Conservation (phyloP, 2,888 invertebrate species). For the Plusia festucae region DNA sequence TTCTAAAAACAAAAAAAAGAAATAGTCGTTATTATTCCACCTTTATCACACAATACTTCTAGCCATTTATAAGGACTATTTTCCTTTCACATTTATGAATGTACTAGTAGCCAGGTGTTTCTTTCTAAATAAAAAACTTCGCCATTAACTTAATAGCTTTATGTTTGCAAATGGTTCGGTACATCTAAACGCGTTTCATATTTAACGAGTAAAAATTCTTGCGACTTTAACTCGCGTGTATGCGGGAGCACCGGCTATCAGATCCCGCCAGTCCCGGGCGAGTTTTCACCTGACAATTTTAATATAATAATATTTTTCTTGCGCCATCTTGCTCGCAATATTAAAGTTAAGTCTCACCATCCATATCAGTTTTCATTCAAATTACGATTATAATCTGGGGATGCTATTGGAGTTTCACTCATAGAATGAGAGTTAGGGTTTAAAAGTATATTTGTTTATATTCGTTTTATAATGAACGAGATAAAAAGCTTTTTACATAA, state of each 20-base stretch:
- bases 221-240: constrained; percentile 52
- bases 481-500: not conserved
- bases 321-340: constrained; percentile 59
- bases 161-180: constrained; percentile 33
- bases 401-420: constrained; percentile 33
- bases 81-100: constrained; percentile 1
- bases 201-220: constrained; percentile 50
- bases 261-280: constrained; percentile 58
- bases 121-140: constrained; percentile 34
- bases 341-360: constrained; percentile 57
- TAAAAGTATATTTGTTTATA: too few relatives aligned
- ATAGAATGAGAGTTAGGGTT: too few relatives aligned
- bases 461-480: constrained; percentile 3
- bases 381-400: constrained; percentile 57
- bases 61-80: not conserved
- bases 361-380: constrained; percentile 57
- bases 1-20: not conserved
- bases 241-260: constrained; percentile 61
- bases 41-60: not conserved
- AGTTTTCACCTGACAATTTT: constrained; percentile 77
- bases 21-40: constrained; percentile 1
- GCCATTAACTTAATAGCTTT: constrained; percentile 48
- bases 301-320: constrained; percentile 77
- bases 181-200: constrained; percentile 38
- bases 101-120: constrained; percentile 30